Conservation (phyloP, 1,140 invertebrate species). For the Cepaea nemoralis region DNA sequence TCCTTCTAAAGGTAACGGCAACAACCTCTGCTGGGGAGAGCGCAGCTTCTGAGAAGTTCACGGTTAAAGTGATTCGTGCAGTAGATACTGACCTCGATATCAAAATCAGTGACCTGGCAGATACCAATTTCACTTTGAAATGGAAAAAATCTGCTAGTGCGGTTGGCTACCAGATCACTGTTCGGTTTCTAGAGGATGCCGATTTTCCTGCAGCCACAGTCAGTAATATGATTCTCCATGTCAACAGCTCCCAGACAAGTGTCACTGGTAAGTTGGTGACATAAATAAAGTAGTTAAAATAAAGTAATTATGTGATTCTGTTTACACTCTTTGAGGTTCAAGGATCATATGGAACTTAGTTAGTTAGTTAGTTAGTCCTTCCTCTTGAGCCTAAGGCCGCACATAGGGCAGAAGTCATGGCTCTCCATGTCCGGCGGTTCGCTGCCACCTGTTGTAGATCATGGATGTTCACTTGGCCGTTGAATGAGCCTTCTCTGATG, state of each 20-base stretch:
- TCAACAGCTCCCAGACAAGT: slow-evolving; percentile 2
- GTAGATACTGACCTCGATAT: background rate
- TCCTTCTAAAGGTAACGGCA: background rate
- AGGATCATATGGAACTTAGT: too few relatives aligned
- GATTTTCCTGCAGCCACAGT: background rate
- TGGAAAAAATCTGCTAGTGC: slow-evolving; percentile 2
- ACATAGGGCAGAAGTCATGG: too few relatives aligned
- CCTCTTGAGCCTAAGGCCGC: too few relatives aligned
- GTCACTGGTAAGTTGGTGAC: background rate
- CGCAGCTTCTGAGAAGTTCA: background rate
- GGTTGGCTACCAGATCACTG: background rate
- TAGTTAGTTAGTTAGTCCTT: too few relatives aligned
- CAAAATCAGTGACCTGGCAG: background rate
- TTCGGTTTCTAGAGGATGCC: background rate
- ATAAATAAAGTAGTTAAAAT: too few relatives aligned
- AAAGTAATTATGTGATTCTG: too few relatives aligned
- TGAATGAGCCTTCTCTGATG: too few relatives aligned
- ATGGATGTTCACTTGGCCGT: too few relatives aligned
- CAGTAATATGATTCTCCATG: background rate
- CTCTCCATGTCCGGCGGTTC: too few relatives aligned
- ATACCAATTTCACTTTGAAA: background rate
- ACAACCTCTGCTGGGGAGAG: background rate
- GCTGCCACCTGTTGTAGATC: too few relatives aligned
- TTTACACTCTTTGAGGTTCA: too few relatives aligned
- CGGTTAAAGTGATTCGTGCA: background rate